Base-by-base conservation (phyloP, 2,113 vertebrate species). In the Trachemys scripta region DNA sequence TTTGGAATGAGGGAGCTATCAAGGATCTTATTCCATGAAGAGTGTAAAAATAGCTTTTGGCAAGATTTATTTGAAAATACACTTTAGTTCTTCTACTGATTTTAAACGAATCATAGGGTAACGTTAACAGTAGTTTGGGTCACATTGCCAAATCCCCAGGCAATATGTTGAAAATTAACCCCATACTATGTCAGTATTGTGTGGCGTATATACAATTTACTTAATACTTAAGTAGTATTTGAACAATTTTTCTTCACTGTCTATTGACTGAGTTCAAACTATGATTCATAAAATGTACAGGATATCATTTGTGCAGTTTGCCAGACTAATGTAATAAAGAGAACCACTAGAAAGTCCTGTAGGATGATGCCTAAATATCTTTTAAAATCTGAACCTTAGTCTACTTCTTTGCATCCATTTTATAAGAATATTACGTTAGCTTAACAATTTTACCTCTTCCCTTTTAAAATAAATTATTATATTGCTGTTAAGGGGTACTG, bases 311-410 rank as follows among this genome's bases (percentile, higher is more conserved):
- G 94, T 90, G 69, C 87, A 35, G 90, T 69, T 10, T 31, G 27
- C 82, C 87, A 85, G 72, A 49, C 56, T 93, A 53, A 42, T 80
- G 27, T 51, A 91, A 90, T 79, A 87, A 93, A 93, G 85, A 82
- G 22, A 85, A 94, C 6, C 13, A 25, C 90, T 51, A 25, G 78
- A 92, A 91, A 94, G 95, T 97, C 97, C 94, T 19, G 0, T 97
- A 96, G 97, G 97, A 88, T 97, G 96, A 92, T 65, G 86, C 86
- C 75, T 83, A 5, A 82, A 92, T 90, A 65, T 94, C 62, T 91
- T 4, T 4, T 65, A 80, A 87, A 93, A 72, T 90, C 89, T 92
- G 10, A 1, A 82, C 62, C 47, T n/a, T 27, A 38, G 35, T 31
- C 54, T 82, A 22, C 27, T 24, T 38, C 53, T 92, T 94, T 72